Percentiles rank a stretch among this genome's conserved stretches.
Conservation (phyloP, 2,888 invertebrate species). For the Thecocarcelia acutangulata region DNA sequence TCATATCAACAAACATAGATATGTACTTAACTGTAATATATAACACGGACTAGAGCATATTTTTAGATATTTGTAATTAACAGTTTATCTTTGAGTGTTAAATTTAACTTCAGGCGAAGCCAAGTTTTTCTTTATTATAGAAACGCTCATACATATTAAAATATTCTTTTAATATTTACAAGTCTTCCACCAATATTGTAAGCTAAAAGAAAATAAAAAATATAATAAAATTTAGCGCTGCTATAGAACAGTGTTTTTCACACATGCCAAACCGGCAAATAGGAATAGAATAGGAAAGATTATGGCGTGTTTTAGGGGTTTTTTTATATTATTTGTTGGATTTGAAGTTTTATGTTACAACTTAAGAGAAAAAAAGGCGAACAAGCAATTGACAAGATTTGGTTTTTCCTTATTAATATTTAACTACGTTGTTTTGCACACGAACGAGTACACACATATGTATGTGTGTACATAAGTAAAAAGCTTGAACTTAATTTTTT, state of each 20-base stretch:
- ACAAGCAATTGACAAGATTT: no score
- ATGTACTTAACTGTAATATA: no score
- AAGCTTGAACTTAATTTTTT: constrained; percentile 27
- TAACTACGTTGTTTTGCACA: no score
- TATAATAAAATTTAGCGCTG: constrained; percentile 29
- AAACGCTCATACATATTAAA: constrained; percentile 1
- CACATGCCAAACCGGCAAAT: no score
- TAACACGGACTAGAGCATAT: no score
- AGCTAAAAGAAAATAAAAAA: constrained; percentile 12
- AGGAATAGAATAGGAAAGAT: not conserved
- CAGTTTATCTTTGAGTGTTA: constrained; percentile 46
- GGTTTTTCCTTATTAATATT: not conserved
- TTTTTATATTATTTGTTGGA: not conserved
- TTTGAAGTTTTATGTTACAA: not conserved
- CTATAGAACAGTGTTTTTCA: constrained; percentile 23
- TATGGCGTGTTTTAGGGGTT: constrained; percentile 29
- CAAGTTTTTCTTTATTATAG: not conserved
- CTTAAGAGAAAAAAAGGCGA: not conserved
- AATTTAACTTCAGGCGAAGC: constrained; percentile 26
- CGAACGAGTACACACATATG: no score
- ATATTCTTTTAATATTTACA: constrained; percentile 1
- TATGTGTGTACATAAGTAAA: not conserved
- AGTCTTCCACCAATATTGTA: constrained; percentile 1
- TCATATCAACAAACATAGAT: no score
- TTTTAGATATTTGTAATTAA: not conserved